Base-by-base conservation (phyloP, 2,113 vertebrate species). In the Natator depressus region DNA sequence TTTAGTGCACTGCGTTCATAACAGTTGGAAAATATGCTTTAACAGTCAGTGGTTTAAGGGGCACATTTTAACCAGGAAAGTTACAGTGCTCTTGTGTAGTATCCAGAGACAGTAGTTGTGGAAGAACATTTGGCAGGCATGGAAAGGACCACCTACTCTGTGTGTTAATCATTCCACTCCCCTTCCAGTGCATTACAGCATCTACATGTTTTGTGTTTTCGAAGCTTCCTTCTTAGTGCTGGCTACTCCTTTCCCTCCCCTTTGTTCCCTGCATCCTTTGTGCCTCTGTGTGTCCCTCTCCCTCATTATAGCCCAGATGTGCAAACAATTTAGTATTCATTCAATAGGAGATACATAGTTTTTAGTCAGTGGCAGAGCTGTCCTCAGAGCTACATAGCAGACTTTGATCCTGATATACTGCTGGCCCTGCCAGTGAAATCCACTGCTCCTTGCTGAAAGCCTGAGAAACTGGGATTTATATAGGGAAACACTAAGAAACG, bases 81-180 rank as follows among this genome's bases (percentile, higher is more conserved):
- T 84, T 89, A 92, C 91, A 88, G 92, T 88, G 38, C 84, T 96
- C 4, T 27, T 84, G 84, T 35, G 65, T 79, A 85, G 24, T 14
- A 12, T 65, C 90, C 96, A 95, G 87, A 82, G 72, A 2, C 5
- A 93, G 93, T 12, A 85, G 93, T 59, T 62, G 0, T 0, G 79
- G 87, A 88, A 83, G 94, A 95, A 91, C 90, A 59, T 94, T 95
- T 93, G 91, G 87, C 87, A 82, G 85, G 86, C 93, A 90, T 87
- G 55, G 27, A 78, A 16, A 27, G 89, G 95, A 94, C 97, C 97
- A 97, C 97, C 96, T 89, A 94, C 94, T 51, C 94, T 0, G 12
- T 82, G 94, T 54, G 1, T 1, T 87, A 57, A 57, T 94, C 91
- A 3, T 1, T 12, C 46, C 0, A 1, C 62, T 65, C 53, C 59